phyloP scores from a whole-genome alignment of 2,113 vertebrate genomes.

The Monopterus albus region DNA sequence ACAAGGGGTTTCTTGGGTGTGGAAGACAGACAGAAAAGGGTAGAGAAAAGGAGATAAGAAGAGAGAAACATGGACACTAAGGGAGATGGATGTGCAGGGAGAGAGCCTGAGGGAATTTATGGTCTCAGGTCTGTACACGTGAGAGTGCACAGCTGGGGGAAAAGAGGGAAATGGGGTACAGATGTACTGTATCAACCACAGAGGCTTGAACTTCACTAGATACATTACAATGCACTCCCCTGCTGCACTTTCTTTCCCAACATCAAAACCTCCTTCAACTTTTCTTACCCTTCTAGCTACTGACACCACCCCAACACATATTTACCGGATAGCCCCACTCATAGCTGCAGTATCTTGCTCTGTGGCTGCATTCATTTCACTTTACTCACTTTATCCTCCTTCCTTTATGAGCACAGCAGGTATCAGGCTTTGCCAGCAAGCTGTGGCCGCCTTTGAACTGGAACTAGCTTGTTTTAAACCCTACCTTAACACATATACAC shows the following conservation, averaged over 20 bases:
- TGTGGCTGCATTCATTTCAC: constrained; percentile 55
- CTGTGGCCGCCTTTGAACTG: constrained; percentile 72
- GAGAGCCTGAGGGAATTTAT: constrained; percentile 67
- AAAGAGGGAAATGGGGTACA: constrained; percentile 75
- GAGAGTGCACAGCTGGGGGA: constrained; percentile 76
- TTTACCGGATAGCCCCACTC: constrained; percentile 12
- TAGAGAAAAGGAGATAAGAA: constrained; percentile 35
- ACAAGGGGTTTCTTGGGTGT: constrained; percentile 11
- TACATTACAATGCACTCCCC: constrained; percentile 74
- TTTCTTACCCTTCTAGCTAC: constrained; percentile 74
- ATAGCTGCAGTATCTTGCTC: constrained; percentile 52
- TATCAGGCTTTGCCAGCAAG: constrained; percentile 46
- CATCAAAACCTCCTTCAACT: constrained; percentile 73
- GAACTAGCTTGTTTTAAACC: constrained; percentile 55
- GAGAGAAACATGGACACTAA: constrained; percentile 42
- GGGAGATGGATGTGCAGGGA: constrained; percentile 53
- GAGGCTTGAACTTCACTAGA: constrained; percentile 76
- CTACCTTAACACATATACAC: constrained; percentile 26
- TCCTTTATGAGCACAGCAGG: constrained; percentile 72
- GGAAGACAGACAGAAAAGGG: constrained; percentile 21
- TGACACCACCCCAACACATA: constrained; percentile 19
- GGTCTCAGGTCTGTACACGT: constrained; percentile 70
- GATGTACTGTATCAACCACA: constrained; percentile 78
- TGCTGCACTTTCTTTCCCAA: constrained; percentile 57
- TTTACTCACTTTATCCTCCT: constrained; percentile 52